These are phyloP conservation scores for Forbesichthys papilliferus DNA, from an alignment of 2,113 vertebrate genomes.

Conservation along the genomic window DNA sequence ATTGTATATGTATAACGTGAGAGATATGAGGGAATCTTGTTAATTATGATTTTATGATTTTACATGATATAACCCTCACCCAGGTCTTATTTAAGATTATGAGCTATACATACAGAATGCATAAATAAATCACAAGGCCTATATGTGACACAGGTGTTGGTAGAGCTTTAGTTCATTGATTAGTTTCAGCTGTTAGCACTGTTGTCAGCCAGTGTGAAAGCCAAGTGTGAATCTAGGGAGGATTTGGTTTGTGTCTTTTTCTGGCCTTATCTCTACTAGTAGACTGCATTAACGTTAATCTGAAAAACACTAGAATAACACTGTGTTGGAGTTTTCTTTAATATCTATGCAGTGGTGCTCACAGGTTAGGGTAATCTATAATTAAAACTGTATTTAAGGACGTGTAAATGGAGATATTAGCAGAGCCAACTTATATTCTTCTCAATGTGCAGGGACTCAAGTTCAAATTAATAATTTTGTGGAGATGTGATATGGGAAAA, in stretches of 20 bases:
- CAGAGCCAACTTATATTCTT: slow-evolving; percentile 66
- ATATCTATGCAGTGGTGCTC: slow-evolving; percentile 39
- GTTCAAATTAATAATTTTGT: slow-evolving; percentile 64
- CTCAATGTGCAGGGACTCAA: slow-evolving; percentile 45
- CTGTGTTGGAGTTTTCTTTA: slow-evolving; percentile 30
- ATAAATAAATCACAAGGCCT: neutral
- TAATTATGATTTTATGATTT: no score
- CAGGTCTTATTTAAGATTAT: no score
- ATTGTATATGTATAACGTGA: no score
- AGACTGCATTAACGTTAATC: slow-evolving; percentile 45
- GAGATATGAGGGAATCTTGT: neutral
- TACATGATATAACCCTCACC: no score
- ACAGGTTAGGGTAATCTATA: slow-evolving; percentile 71
- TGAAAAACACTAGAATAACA: slow-evolving; percentile 37
- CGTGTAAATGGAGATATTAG: slow-evolving; percentile 70
- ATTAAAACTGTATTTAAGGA: slow-evolving; percentile 74
- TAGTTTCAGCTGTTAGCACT: neutral
- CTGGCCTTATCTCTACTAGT: slow-evolving; percentile 40
- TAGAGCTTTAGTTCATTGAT: slow-evolving; percentile 7
- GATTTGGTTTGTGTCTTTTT: slow-evolving; percentile 35
- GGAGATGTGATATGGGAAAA: slow-evolving; percentile 27
- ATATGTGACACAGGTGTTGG: neutral
- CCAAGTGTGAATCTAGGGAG: slow-evolving; percentile 7
- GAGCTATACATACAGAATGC: neutral
- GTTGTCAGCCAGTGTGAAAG: slow-evolving; percentile 9